phyloP scores from a whole-genome alignment of 1,140 invertebrate species.

The Diabrotica undecimpunctata region DNA sequence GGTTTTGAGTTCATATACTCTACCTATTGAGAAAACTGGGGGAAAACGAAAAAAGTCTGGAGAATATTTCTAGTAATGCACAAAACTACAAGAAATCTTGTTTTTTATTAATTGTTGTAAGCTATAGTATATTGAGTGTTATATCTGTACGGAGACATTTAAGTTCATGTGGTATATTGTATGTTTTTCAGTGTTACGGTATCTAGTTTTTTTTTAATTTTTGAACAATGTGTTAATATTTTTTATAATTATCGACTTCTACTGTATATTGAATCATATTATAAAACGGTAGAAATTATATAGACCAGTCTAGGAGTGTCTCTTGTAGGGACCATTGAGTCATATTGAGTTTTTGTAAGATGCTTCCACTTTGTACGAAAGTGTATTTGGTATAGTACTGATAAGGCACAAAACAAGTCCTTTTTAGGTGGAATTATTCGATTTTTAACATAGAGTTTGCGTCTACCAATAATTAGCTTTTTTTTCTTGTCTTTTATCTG shows the following conservation, averaged over 20 bases:
- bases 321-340: no score
- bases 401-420: no score
- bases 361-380: no score
- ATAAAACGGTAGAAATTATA: no score
- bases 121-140: neutral
- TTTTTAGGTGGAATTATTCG: no score
- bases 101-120: conserved; percentile 5
- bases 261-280: conserved; percentile 10
- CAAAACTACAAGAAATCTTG: neutral
- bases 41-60: neutral
- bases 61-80: neutral
- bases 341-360: no score
- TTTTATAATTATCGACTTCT: conserved; percentile 14
- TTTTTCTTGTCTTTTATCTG: no score
- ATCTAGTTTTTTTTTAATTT: conserved; percentile 7
- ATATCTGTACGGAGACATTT: conserved; percentile 16
- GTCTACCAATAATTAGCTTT: no score
- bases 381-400: no score
- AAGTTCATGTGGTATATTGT: conserved; percentile 26
- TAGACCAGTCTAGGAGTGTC: no score
- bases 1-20: neutral
- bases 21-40: neutral
- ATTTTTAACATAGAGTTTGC: no score
- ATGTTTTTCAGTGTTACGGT: conserved; percentile 7
- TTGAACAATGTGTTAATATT: conserved; percentile 20